A percentile compares a stretch with the other conserved stretches of the same genome.
Conservation (phyloP, 2,888 invertebrate genomes). For the Brachylomia viminalis region DNA sequence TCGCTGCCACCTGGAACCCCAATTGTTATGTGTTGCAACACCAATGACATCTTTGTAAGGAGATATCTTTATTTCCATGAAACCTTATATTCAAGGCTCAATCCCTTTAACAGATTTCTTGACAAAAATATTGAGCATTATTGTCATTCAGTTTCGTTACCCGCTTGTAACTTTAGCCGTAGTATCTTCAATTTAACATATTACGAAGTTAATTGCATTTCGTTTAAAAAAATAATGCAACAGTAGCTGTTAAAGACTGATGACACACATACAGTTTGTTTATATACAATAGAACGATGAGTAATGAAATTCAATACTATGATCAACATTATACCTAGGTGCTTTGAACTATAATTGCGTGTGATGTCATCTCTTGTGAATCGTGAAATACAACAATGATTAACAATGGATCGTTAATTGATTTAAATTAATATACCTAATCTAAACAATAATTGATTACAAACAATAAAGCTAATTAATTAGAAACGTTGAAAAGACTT, state of each 20-base stretch:
- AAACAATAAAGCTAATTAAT: conserved; percentile 23
- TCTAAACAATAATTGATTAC: conserved; percentile 17
- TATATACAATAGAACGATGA: conserved; percentile 35
- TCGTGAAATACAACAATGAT: conserved; percentile 30
- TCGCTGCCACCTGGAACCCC: conserved; percentile 18
- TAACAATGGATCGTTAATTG: conserved; percentile 57
- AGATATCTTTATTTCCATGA: conserved; percentile 47
- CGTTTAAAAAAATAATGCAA: conserved; percentile 72
- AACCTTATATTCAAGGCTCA: conserved; percentile 41
- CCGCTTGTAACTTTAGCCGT: conserved; percentile 56
- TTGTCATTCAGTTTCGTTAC: conserved; percentile 18
- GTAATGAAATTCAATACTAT: conserved; percentile 27
- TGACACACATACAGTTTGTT: conserved; percentile 13
- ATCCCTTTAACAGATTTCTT: conserved; percentile 31
- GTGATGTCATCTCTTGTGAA: conserved; percentile 23
- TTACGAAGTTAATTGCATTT: conserved; percentile 75
- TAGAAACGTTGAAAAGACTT: conserved; percentile 10
- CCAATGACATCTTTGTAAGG: conserved; percentile 25
- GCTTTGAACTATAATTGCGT: conserved; percentile 24
- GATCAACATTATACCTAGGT: conserved; percentile 15
- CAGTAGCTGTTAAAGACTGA: conserved; percentile 62
- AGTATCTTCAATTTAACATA: conserved; percentile 68
- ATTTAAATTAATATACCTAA: conserved; percentile 31
- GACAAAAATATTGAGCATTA: conserved; percentile 5
- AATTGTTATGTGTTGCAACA: conserved; percentile 27